These are phyloP conservation scores for Cistogaster globosa DNA, from an alignment of 2,888 invertebrate genomes.

Conservation along the genomic window DNA sequence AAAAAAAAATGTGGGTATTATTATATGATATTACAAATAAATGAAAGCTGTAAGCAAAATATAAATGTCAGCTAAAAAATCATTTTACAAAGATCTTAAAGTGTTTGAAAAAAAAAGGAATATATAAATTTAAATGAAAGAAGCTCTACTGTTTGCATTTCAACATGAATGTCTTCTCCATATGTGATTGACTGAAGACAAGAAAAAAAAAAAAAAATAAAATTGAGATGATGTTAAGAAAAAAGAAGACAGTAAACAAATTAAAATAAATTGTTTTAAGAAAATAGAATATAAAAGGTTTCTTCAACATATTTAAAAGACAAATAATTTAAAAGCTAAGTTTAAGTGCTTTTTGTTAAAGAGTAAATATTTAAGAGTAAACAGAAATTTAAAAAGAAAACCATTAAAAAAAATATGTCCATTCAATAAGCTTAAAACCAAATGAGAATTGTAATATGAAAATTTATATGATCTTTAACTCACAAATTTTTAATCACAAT, in stretches of 20 bases:
- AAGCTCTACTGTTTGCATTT: conserved; percentile 27
- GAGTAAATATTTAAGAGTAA: conserved; percentile 16
- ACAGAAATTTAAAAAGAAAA: not conserved
- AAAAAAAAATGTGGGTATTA: too few species aligned
- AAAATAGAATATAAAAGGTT: conserved; percentile 55
- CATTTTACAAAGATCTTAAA: conserved; percentile 34
- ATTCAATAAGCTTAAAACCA: not conserved
- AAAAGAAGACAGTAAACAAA: conserved; percentile 2
- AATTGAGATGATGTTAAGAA: not conserved
- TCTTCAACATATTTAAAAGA: conserved; percentile 47
- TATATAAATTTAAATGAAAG: conserved; percentile 19
- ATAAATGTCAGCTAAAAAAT: conserved; percentile 55
- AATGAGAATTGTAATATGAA: not conserved
- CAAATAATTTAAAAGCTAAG: conserved; percentile 43
- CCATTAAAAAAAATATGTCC: not conserved
- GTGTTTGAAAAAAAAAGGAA: conserved; percentile 16
- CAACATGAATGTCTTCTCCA: not conserved
- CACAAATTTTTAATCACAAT: too few species aligned
- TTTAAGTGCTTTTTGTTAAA: conserved; percentile 30
- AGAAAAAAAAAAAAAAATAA: not conserved
- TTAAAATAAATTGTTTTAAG: conserved; percentile 7
- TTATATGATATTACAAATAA: conserved; percentile 3
- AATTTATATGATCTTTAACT: too few species aligned
- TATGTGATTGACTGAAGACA: conserved; percentile 42
- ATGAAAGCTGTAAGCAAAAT: conserved; percentile 15